A percentile compares a stretch with the other conserved stretches of the same genome.
Conservation (phyloP, 2,113 vertebrate genomes). For the Osmerus mordax region DNA sequence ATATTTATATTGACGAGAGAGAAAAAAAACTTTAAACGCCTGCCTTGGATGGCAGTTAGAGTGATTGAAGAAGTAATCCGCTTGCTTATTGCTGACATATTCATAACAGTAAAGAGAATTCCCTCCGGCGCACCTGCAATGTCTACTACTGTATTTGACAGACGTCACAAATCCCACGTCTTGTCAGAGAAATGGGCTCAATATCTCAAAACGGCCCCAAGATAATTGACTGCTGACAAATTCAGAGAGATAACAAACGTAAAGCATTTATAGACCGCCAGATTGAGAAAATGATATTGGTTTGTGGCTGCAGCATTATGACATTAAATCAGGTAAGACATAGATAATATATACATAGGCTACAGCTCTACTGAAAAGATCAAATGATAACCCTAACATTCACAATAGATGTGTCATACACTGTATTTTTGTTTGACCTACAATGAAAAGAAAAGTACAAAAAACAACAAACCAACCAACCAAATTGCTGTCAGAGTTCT, state of each 20-base stretch:
- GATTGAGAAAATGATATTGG: not conserved
- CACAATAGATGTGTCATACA: too few species aligned
- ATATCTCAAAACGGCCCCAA: not conserved
- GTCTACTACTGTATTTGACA: not conserved
- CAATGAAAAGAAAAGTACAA: too few species aligned
- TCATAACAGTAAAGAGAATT: not conserved
- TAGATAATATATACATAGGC: too few species aligned
- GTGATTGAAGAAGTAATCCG: conserved; percentile 4
- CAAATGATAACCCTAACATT: too few species aligned
- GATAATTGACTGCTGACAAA: not conserved
- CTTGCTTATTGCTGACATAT: not conserved
- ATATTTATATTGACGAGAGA: not conserved
- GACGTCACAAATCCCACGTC: not conserved
- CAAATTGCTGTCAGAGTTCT: too few species aligned
- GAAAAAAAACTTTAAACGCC: not conserved
- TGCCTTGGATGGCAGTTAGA: conserved; percentile 13
- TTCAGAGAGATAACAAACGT: not conserved
- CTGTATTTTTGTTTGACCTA: too few species aligned
- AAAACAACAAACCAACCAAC: too few species aligned
- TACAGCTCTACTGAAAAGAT: too few species aligned
- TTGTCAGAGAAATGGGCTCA: not conserved
- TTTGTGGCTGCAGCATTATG: not conserved
- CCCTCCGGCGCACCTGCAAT: not conserved
- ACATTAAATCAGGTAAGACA: not conserved
- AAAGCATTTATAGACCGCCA: not conserved